phyloP scores from a whole-genome alignment of 2,797 vertebrate species.

The Cichlasoma orientale region DNA sequence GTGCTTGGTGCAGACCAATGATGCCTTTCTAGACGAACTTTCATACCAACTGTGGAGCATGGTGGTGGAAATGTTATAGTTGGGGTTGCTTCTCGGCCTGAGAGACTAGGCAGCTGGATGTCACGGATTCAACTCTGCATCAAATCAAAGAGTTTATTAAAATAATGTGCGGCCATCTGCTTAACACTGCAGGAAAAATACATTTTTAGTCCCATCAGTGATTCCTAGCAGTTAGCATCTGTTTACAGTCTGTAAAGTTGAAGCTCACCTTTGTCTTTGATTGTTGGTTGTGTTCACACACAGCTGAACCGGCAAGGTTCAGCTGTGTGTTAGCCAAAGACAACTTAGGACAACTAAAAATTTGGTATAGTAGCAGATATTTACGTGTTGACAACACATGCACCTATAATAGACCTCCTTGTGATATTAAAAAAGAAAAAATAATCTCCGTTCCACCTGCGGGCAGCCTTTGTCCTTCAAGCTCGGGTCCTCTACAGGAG shows the following conservation, averaged over 20 bases:
- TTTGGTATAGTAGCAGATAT: not conserved
- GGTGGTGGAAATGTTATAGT: not conserved
- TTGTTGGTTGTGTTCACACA: not conserved
- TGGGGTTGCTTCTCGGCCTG: not conserved
- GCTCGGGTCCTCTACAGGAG: no score
- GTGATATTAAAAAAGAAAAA: no score
- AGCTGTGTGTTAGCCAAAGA: not conserved
- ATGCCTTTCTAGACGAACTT: accelerated
- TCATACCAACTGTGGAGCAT: not conserved
- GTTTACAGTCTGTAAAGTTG: not conserved
- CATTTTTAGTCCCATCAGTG: not conserved
- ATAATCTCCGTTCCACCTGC: no score
- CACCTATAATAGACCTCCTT: not conserved
- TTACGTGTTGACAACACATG: not conserved
- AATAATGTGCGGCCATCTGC: not conserved
- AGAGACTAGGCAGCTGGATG: not conserved
- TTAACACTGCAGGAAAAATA: not conserved
- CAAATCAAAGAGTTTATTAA: not conserved
- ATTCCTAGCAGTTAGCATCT: not conserved
- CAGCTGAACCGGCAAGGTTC: not conserved
- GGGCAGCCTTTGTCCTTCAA: no score
- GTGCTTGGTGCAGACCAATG: not conserved
- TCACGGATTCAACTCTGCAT: not conserved
- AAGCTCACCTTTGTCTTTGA: not conserved
- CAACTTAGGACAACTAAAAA: not conserved